Conservation (phyloP, 2,113 vertebrate genomes). For the Charadrius vociferus region DNA sequence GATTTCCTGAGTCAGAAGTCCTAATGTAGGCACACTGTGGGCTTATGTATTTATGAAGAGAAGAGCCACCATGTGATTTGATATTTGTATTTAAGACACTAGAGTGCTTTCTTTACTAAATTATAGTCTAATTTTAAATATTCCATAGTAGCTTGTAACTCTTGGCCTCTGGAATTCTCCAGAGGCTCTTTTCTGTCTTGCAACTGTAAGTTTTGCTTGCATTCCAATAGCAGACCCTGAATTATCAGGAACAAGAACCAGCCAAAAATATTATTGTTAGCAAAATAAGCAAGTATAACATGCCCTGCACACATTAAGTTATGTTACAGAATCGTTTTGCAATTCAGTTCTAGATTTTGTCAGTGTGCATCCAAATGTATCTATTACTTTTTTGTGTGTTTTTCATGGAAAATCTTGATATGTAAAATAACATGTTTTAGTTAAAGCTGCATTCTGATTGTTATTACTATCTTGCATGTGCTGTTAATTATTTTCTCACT, state of each 20-base stretch:
- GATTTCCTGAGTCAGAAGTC: not conserved
- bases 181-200: not conserved
- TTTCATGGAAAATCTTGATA: not conserved
- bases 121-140: not conserved
- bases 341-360: not conserved
- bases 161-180: not conserved
- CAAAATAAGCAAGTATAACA: not conserved
- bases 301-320: accelerated
- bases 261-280: not conserved
- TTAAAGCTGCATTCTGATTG: not conserved
- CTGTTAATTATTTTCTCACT: not conserved
- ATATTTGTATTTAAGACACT: not conserved
- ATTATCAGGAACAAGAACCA: not conserved
- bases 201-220: not conserved
- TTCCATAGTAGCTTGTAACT: not conserved
- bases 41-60: not conserved
- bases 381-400: not conserved
- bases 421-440: not conserved
- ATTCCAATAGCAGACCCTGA: not conserved
- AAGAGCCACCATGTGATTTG: not conserved
- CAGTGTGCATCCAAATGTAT: not conserved
- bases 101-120: not conserved
- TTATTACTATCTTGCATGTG: not conserved
- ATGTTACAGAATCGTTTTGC: not conserved
- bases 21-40: not conserved